Percentiles rank a stretch among this genome's conserved stretches.
These are phyloP conservation scores for Calyptommatus sinebrachiatus DNA, from an alignment of 2,113 vertebrate genomes.

Conservation along the genomic window DNA sequence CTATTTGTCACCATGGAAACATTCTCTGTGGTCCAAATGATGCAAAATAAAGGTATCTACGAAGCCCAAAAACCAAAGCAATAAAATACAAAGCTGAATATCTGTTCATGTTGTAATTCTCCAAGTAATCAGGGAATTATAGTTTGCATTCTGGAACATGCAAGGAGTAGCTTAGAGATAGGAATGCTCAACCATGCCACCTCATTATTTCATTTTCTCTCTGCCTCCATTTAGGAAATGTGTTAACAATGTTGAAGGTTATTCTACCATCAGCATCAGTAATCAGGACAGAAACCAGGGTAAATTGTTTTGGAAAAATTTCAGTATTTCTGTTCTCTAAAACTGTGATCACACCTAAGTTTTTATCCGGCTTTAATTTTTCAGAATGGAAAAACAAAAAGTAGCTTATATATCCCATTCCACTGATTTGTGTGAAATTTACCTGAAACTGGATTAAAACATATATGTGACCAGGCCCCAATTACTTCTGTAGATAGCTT, in stretches of 20 bases:
- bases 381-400: too few relatives aligned
- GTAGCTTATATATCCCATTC: too few relatives aligned
- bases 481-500: neutral
- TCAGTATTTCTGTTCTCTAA: neutral
- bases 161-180: constrained; percentile 54
- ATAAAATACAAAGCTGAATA: constrained; percentile 48
- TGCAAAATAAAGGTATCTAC: constrained; percentile 63
- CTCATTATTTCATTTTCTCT: constrained; percentile 12
- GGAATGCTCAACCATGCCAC: constrained; percentile 37
- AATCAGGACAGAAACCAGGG: neutral
- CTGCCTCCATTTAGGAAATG: constrained; percentile 34
- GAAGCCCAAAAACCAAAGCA: constrained; percentile 58
- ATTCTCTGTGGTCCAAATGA: constrained; percentile 52
- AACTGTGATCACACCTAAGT: too few relatives aligned
- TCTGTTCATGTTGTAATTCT: constrained; percentile 52
- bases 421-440: too few relatives aligned
- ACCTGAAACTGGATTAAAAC: too few relatives aligned
- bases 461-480: too few relatives aligned
- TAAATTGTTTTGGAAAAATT: neutral
- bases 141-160: constrained; percentile 49
- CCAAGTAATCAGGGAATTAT: constrained; percentile 40
- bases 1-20: constrained; percentile 76
- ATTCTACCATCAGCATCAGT: constrained; percentile 20
- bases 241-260: constrained; percentile 32
- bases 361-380: too few relatives aligned